Percentiles rank a stretch among this genome's conserved stretches.
Evolutionary conservation across 1,140 invertebrate species (phyloP).

Genomic region (Glossosoma conforme): DNA sequence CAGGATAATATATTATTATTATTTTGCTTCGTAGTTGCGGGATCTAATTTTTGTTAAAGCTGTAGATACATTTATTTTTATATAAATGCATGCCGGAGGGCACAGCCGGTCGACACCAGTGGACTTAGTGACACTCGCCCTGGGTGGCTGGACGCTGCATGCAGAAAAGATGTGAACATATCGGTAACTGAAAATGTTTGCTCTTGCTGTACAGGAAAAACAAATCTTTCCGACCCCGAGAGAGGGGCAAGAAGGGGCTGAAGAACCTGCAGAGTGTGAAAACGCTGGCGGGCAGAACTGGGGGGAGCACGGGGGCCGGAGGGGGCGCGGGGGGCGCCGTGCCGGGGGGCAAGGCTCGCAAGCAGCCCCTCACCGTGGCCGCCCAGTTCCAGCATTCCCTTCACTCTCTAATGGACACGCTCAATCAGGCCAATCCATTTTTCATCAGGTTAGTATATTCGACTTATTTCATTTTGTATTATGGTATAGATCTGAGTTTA

Average conservation of each 20-base stretch:
- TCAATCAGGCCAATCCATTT: conserved; percentile 94
- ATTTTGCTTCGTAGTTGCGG: no score
- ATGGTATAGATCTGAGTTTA: no score
- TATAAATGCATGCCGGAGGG: no score
- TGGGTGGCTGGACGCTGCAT: no score
- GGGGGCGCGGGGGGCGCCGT: conserved; percentile 46
- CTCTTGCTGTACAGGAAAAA: conserved; percentile 90
- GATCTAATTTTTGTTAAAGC: no score
- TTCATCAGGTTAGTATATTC: conserved; percentile 68
- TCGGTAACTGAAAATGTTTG: no score
- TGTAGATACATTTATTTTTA: no score
- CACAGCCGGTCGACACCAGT: no score
- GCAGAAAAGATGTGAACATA: no score
- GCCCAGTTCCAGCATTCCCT: conserved; percentile 92
- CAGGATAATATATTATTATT: no score
- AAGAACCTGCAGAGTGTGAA: conserved; percentile 89
- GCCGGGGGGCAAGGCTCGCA: conserved; percentile 64
- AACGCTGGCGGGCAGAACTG: conserved; percentile 72
- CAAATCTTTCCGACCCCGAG: conserved; percentile 80
- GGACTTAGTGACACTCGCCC: background rate
- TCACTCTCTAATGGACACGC: conserved; percentile 85
- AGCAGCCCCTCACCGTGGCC: conserved; percentile 87
- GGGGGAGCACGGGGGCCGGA: conserved; percentile 41
- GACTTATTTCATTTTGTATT: background rate
- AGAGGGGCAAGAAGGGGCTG: conserved; percentile 71